These are phyloP conservation scores for Dendropsophus ebraccatus DNA, from an alignment of 2,113 vertebrate species.

Conservation along the genomic window DNA sequence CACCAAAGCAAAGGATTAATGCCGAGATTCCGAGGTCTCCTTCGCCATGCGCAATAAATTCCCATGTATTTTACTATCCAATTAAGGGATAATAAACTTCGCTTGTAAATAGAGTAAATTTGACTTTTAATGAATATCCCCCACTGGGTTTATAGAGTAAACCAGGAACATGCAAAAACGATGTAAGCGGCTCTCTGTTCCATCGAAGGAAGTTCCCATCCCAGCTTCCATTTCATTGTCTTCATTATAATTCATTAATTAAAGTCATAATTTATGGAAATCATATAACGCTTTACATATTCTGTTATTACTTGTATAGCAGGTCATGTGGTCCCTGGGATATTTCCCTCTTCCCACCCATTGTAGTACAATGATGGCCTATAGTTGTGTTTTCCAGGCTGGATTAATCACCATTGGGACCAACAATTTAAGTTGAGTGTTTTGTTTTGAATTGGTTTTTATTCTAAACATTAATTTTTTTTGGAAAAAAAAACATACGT, in stretches of 20 bases:
- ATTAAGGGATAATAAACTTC: constrained; percentile 21
- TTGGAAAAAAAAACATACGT: no score
- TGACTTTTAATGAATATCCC: constrained; percentile 19
- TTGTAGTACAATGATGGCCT: background rate
- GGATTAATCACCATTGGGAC: no score
- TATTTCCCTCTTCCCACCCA: background rate
- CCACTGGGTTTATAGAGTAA: constrained; percentile 37
- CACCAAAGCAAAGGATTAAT: background rate
- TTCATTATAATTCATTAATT: no score
- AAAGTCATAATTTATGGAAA: no score
- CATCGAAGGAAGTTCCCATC: background rate
- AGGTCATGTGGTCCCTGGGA: background rate
- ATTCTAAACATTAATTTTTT: no score
- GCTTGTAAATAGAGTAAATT: constrained; percentile 34
- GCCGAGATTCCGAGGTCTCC: background rate
- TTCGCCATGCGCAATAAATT: constrained; percentile 24
- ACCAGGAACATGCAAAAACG: background rate
- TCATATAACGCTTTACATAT: background rate
- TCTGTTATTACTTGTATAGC: background rate
- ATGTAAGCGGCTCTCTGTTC: background rate
- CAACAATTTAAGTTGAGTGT: no score
- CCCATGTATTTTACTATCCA: constrained; percentile 27
- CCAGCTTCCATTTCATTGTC: background rate
- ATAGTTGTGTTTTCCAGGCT: no score
- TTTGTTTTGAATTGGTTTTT: no score